phyloP scores from a whole-genome alignment of 2,797 vertebrate genomes.

The Sylvilagus floridanus region DNA sequence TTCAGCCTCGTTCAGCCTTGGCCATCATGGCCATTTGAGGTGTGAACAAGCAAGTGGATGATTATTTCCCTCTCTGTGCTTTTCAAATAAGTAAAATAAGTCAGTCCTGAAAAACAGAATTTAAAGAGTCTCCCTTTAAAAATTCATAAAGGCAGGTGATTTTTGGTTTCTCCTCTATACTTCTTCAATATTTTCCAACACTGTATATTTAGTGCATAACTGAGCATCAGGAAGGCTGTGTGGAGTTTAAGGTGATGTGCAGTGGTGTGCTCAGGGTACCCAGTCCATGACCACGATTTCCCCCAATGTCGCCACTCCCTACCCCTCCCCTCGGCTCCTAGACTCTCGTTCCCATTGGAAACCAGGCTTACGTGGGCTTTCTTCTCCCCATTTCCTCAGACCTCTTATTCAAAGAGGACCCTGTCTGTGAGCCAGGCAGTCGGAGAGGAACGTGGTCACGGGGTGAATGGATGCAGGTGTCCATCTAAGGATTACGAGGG shows the following conservation, averaged over 20 bases:
- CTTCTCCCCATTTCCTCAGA: background rate
- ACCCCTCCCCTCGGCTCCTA: background rate
- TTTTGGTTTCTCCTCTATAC: constrained; percentile 18
- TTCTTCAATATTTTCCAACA: background rate
- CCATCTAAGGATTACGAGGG: too few species aligned
- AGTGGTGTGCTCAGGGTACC: background rate
- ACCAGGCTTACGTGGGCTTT: background rate
- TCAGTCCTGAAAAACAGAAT: too few species aligned
- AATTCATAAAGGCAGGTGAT: constrained; percentile 7
- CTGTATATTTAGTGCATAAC: constrained; percentile 16
- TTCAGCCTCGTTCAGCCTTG: too few species aligned
- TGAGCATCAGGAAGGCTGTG: background rate
- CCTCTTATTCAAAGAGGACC: background rate
- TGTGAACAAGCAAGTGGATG: too few species aligned
- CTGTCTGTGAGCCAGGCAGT: background rate
- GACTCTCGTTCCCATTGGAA: background rate
- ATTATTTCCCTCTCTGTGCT: too few species aligned
- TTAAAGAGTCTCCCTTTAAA: background rate
- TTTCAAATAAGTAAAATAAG: too few species aligned
- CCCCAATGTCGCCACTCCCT: background rate
- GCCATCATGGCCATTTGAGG: too few species aligned
- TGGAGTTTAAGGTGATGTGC: background rate
- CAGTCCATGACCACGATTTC: background rate
- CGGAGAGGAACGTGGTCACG: background rate
- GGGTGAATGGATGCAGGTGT: background rate